These are phyloP conservation scores for Gymnothorax reevesii DNA, from an alignment of 2,797 vertebrate genomes.

Conservation along the genomic window DNA sequence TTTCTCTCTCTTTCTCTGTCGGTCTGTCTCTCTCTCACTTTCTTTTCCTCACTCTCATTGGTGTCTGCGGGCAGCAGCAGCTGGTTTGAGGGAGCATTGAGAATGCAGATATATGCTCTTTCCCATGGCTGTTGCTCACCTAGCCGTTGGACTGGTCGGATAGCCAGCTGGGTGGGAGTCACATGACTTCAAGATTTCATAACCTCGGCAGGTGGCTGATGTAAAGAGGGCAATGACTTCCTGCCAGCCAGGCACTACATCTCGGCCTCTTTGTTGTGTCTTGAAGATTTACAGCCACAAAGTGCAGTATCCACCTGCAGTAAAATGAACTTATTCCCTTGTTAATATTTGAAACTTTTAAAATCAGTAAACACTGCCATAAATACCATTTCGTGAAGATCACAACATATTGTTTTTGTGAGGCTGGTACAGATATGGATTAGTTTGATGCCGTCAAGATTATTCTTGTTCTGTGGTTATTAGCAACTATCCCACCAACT, in stretches of 20 bases:
- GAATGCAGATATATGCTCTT: conserved; percentile 46
- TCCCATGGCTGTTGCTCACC: conserved; percentile 52
- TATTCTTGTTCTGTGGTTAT: no score
- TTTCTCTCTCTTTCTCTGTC: background rate
- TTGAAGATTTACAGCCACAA: background rate
- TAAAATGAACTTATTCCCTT: background rate
- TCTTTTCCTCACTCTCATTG: background rate
- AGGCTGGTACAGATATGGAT: no score
- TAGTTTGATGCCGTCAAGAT: no score
- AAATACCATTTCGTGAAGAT: no score
- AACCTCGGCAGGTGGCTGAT: background rate
- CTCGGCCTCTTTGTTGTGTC: background rate
- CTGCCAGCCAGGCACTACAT: background rate
- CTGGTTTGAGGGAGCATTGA: conserved; percentile 39
- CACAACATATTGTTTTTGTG: no score
- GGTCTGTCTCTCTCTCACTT: background rate
- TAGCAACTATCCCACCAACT: no score
- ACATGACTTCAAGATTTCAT: conserved; percentile 2
- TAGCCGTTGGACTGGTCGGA: conserved; percentile 31
- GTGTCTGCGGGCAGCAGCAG: conserved; percentile 38
- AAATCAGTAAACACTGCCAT: no score
- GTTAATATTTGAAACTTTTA: no score
- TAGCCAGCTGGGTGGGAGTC: conserved; percentile 35
- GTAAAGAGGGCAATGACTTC: background rate
- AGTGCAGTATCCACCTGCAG: background rate